Evolutionary conservation across 1,140 invertebrate genomes (phyloP).

Genomic region (Telenomus remus): DNA sequence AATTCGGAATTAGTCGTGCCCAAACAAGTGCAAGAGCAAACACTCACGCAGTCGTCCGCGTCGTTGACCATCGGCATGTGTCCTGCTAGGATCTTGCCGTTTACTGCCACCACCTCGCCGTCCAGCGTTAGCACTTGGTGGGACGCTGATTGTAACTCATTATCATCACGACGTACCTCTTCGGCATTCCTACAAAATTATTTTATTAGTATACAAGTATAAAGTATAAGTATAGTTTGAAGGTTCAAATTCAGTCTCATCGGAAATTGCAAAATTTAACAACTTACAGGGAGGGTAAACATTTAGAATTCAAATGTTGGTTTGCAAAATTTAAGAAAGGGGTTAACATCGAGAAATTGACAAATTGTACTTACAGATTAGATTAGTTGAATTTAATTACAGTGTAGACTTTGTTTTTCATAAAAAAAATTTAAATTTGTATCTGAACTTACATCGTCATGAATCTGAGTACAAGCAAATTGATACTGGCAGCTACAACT

Average conservation of each 20-base stretch:
- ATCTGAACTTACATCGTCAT: constrained; percentile 88
- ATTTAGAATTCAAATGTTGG: too few species aligned
- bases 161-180: constrained; percentile 90
- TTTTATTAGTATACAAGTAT: background rate
- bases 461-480: constrained; percentile 96
- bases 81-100: constrained; percentile 79
- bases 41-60: constrained; percentile 79
- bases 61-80: constrained; percentile 76
- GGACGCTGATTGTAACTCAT: constrained; percentile 83
- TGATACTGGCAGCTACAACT: constrained; percentile 98
- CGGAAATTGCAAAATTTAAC: too few species aligned
- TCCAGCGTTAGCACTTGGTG: constrained; percentile 86
- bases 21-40: constrained; percentile 83
- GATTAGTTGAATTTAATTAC: too few species aligned
- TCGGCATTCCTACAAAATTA: constrained; percentile 84
- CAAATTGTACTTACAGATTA: too few species aligned
- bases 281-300: too few species aligned
- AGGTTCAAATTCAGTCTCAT: too few species aligned
- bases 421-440: constrained; percentile 9
- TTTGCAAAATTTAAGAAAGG: too few species aligned
- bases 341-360: too few species aligned
- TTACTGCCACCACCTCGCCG: constrained; percentile 86
- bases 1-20: constrained; percentile 71
- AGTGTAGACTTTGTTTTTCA: too few species aligned
- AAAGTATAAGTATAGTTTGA: too few species aligned